These are phyloP conservation scores for Plusia festucae DNA, from an alignment of 2,888 invertebrate genomes.

Conservation along the genomic window DNA sequence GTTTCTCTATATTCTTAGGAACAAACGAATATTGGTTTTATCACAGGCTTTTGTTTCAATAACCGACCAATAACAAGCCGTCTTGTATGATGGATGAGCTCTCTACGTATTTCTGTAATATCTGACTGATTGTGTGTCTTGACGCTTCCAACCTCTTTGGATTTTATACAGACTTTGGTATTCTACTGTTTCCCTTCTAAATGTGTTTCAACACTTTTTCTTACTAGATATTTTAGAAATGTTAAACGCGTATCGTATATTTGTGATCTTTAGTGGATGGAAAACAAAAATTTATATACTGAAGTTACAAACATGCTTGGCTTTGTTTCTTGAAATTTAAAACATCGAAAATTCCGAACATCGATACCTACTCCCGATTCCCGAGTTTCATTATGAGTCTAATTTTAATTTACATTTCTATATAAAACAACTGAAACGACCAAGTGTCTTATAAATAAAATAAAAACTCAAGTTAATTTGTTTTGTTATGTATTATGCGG, in stretches of 20 bases:
- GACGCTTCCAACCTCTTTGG: slow-evolving; percentile 6
- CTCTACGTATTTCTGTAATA: slow-evolving; percentile 47
- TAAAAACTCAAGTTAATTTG: slow-evolving; percentile 13
- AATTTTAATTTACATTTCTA: not conserved
- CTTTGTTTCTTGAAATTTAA: no score
- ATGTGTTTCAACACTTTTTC: no score
- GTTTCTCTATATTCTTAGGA: not conserved
- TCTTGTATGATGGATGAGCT: slow-evolving; percentile 63
- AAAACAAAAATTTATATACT: no score
- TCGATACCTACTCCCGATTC: no score
- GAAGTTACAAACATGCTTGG: no score
- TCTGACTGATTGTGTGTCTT: slow-evolving; percentile 50
- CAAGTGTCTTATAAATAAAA: not conserved
- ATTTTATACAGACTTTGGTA: slow-evolving; percentile 11
- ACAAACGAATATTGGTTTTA: slow-evolving; percentile 1
- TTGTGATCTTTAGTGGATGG: no score
- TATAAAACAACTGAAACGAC: not conserved
- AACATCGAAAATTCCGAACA: no score
- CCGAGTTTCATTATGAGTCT: no score
- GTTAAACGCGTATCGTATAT: no score
- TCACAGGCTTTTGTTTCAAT: slow-evolving; percentile 6
- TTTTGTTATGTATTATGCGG: slow-evolving; percentile 24
- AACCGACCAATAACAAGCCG: slow-evolving; percentile 60
- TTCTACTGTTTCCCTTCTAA: not conserved
- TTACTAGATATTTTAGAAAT: no score